These are phyloP conservation scores for Drosophila anomelani DNA, from an alignment of 2,888 invertebrate genomes.

Conservation along the genomic window DNA sequence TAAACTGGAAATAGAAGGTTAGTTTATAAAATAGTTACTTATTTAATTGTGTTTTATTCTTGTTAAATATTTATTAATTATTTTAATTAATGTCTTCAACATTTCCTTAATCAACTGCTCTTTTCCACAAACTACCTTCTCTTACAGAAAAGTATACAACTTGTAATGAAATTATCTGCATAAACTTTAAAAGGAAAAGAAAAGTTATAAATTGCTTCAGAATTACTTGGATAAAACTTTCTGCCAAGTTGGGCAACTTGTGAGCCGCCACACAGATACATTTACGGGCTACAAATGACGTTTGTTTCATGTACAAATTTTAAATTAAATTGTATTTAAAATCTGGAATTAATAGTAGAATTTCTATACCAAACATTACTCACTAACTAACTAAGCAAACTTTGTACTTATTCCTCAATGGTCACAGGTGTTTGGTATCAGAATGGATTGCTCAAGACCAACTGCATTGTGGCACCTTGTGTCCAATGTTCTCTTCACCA, in stretches of 20 bases:
- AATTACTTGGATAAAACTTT: conserved; percentile 9
- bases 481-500: neutral
- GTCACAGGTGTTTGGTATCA: neutral
- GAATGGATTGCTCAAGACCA: conserved; percentile 9
- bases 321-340: neutral
- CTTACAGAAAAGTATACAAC: neutral
- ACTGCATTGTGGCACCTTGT: conserved; percentile 3
- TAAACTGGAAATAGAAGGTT: neutral
- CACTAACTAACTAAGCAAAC: neutral
- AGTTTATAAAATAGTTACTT: neutral
- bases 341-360: neutral
- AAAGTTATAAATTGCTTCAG: conserved; percentile 7
- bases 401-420: neutral
- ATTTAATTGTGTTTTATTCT: too few species aligned
- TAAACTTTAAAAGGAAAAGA: neutral
- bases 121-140: neutral
- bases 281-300: neutral
- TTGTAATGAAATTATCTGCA: conserved; percentile 7
- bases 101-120: neutral
- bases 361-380: neutral
- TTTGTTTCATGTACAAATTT: neutral
- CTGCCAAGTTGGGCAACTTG: neutral
- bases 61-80: neutral
- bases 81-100: neutral
- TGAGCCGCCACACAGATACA: neutral